Evolutionary conservation across 1,140 invertebrate genomes (phyloP).

Genomic region (Polyergus mexicanus): DNA sequence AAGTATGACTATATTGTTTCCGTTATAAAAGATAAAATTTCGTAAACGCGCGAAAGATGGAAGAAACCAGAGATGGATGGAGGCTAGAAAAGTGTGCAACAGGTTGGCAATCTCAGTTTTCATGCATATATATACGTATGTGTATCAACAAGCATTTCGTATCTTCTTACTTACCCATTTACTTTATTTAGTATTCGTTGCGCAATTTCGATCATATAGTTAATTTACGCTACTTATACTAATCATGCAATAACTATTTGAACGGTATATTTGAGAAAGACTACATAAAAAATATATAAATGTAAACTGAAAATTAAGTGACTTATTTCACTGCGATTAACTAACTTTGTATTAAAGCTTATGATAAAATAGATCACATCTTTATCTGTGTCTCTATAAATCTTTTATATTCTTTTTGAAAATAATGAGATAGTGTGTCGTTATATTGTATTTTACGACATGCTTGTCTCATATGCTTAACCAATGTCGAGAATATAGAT

Average conservation of each 20-base stretch:
- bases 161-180: background rate
- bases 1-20: background rate
- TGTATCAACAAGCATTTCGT: constrained; percentile 27
- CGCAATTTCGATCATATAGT: background rate
- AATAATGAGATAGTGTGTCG: background rate
- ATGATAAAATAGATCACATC: background rate
- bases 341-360: background rate
- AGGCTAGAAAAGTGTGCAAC: constrained; percentile 65
- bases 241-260: background rate
- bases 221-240: background rate
- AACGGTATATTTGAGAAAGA: background rate
- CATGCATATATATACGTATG: background rate
- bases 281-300: background rate
- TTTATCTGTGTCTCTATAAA: background rate
- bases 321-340: background rate
- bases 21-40: background rate
- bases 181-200: background rate
- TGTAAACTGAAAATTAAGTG: background rate
- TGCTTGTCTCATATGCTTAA: constrained; percentile 5
- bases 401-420: too few relatives aligned
- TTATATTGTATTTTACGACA: background rate
- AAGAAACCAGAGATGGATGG: background rate
- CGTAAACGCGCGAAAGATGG: background rate
- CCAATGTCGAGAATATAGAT: background rate
- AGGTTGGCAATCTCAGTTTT: constrained; percentile 71